Evolutionary conservation across 2,113 vertebrate genomes (phyloP).

Genomic region (Azemiops feae): DNA sequence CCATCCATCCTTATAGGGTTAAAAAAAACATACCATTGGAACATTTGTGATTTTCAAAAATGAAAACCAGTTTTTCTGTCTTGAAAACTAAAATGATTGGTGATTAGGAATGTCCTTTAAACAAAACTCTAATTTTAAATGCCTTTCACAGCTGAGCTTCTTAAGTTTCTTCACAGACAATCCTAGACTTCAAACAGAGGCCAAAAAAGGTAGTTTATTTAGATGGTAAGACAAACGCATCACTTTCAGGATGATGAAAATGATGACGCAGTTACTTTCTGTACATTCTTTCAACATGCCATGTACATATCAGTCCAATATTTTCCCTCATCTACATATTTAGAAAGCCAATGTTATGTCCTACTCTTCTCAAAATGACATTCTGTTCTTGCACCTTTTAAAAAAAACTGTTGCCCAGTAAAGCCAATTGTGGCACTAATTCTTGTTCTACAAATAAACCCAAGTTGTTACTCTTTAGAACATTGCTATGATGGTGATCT

Average conservation of each 20-base stretch:
- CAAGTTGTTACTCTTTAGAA: neutral
- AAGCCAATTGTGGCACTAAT: neutral
- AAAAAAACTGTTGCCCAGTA: neutral
- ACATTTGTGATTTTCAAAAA: neutral
- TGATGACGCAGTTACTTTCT: neutral
- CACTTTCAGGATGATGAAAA: neutral
- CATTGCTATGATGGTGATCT: neutral
- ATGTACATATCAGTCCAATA: neutral
- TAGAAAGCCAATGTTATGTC: neutral
- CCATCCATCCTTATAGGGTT: neutral
- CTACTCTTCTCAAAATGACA: neutral
- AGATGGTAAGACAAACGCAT: neutral
- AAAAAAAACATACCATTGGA: neutral
- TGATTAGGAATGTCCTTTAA: neutral
- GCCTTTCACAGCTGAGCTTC: neutral
- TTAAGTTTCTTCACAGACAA: neutral
- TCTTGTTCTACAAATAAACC: neutral
- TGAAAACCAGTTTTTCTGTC: neutral
- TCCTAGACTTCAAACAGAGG: rapidly evolving
- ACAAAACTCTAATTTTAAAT: neutral
- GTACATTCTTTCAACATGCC: neutral
- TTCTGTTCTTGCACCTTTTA: neutral
- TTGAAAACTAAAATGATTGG: neutral
- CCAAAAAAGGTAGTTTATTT: neutral
- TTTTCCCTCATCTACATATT: neutral